A percentile compares a stretch with the other conserved stretches of the same genome.
Evolutionary conservation across 2,797 vertebrate genomes (phyloP).

Genomic region (Dipus sagitta): DNA sequence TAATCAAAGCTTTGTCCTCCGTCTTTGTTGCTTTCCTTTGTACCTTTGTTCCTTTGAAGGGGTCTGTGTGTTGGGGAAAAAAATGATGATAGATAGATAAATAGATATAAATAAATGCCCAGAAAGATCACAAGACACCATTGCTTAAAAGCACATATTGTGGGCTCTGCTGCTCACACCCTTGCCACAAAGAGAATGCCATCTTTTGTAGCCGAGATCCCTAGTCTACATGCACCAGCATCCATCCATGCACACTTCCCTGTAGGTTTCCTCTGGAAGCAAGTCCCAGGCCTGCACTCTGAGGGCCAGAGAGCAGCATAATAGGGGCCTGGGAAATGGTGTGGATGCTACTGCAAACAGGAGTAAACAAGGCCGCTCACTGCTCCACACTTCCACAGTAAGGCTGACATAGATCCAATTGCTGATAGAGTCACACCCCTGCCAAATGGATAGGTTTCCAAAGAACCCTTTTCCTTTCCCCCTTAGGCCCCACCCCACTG

Average conservation of each 20-base stretch:
- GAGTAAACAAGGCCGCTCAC: background rate
- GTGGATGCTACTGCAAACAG: constrained; percentile 50
- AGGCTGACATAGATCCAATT: background rate
- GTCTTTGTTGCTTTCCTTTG: constrained; percentile 62
- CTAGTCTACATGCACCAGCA: constrained; percentile 61
- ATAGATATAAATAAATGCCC: background rate
- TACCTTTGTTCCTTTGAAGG: constrained; percentile 61
- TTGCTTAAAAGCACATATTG: background rate
- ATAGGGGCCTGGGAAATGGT: constrained; percentile 28
- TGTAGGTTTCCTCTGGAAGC: constrained; percentile 76
- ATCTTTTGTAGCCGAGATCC: constrained; percentile 58
- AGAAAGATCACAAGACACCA: constrained; percentile 52
- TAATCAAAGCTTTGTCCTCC: constrained; percentile 36
- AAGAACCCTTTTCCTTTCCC: background rate
- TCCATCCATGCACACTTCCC: constrained; percentile 69
- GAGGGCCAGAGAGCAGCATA: constrained; percentile 48
- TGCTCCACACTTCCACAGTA: background rate
- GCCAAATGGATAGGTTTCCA: constrained; percentile 5
- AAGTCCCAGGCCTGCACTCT: constrained; percentile 17
- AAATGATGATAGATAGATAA: too few relatives aligned
- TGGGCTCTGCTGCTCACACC: background rate
- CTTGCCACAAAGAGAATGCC: background rate
- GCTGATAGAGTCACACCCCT: background rate
- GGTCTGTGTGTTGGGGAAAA: constrained; percentile 65
- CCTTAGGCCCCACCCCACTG: background rate